Conservation (phyloP, 2,113 vertebrate species). For the Malaclemys terrapin region DNA sequence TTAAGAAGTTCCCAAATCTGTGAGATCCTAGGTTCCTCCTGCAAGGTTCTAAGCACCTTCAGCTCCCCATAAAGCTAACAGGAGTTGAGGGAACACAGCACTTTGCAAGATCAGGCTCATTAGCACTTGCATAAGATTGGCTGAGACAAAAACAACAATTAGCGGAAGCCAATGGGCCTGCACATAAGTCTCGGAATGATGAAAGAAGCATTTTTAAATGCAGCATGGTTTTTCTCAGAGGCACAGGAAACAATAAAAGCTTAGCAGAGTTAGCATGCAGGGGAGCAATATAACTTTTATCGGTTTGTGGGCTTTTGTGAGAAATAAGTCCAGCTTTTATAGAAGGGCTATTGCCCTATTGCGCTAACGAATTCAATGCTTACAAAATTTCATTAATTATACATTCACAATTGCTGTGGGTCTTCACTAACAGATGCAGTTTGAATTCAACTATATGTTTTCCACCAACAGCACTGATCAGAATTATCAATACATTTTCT, state of each 20-base stretch:
- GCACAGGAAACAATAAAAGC: slow-evolving; percentile 67
- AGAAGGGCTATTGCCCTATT: background rate
- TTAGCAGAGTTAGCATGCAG: slow-evolving; percentile 44
- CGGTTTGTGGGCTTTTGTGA: slow-evolving; percentile 52
- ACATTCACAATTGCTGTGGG: background rate
- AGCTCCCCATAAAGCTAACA: background rate
- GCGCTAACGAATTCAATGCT: background rate
- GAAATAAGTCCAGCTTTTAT: slow-evolving; percentile 42
- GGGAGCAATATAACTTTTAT: slow-evolving; percentile 64
- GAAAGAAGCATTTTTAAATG: slow-evolving; percentile 47
- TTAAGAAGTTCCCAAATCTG: background rate
- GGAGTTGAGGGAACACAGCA: background rate
- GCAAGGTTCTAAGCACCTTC: background rate
- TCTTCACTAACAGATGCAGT: background rate
- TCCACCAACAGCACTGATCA: background rate
- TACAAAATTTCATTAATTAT: slow-evolving; percentile 14
- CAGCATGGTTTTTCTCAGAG: slow-evolving; percentile 48
- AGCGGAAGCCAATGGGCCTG: background rate
- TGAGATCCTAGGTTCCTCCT: background rate
- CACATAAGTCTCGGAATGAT: slow-evolving; percentile 37
- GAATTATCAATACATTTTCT: background rate
- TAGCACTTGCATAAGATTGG: background rate
- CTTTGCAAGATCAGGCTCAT: background rate
- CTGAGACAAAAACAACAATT: background rate
- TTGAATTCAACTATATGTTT: background rate